Base-by-base conservation (phyloP, 2,888 invertebrate species). In the Cynaeus angustus region DNA sequence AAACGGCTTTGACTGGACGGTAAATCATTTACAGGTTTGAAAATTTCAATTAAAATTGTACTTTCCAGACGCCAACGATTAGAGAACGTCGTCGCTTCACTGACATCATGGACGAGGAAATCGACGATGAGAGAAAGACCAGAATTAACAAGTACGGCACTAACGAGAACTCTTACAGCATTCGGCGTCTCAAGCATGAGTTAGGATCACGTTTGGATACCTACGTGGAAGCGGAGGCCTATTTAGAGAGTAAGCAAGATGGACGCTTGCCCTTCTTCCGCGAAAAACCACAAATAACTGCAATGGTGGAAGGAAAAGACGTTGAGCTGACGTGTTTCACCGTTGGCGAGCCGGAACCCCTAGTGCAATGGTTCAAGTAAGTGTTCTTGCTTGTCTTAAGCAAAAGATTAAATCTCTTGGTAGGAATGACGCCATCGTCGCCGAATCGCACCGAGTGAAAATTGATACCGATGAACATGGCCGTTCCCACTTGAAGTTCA, bases 71-170 rank as follows among this genome's bases (percentile, higher is more conserved):
- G 0, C 96, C 96, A 0, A 91, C 96, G 33, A 95, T 97, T 79
- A 91, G 94, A 55, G 97, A 97, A 85, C 89, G 97, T 70, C 91
- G 97, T 71, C 91, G 96, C 73, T 97, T 97, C 85, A 96, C 95
- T 1, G 97, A 97, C 83, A 91, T 97, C 9, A 96, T 97, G 96
- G 97, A 97, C 83, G 97, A 97, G 83, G 96, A 97, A 86, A 96
- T 97, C 71, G 95, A 95, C 78, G 96, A 96, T 84, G 96, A 97
- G 85, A 89, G 93, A 7, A 92, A 91, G 81, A 91, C 91, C 41
- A 88, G 95, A 65, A 95, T 95, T 81, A 93, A 91, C 84, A 89
- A 90, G 80, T 95, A 95, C 81, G 92, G 92, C 61, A 84, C 88
- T 10, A 86, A 89, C 14, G 94, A 92, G 79, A 80, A 78, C 30